Evolutionary conservation across 2,113 vertebrate genomes (phyloP).

Genomic region (Notothenia rossii): DNA sequence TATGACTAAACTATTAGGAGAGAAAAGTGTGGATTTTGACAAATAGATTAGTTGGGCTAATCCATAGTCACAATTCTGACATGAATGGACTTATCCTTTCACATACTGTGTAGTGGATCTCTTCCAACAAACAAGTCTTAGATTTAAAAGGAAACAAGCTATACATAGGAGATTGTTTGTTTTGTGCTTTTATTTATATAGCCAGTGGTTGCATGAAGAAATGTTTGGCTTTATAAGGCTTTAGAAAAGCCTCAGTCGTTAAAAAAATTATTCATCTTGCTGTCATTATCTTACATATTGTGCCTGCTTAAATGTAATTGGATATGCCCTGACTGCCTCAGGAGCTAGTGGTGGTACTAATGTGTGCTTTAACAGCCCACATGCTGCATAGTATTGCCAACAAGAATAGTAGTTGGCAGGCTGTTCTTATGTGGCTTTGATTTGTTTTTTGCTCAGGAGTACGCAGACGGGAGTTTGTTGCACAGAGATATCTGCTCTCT

Average conservation of each 20-base stretch:
- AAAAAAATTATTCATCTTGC: slow-evolving; percentile 22
- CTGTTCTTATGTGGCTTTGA: slow-evolving; percentile 71
- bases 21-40: background rate
- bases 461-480: slow-evolving; percentile 58
- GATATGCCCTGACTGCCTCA: slow-evolving; percentile 44
- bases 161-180: background rate
- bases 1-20: background rate
- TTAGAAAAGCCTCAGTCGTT: slow-evolving; percentile 31
- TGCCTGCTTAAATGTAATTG: slow-evolving; percentile 55
- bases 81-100: background rate
- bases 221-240: slow-evolving; percentile 15
- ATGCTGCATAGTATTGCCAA: slow-evolving; percentile 58
- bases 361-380: slow-evolving; percentile 50
- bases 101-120: background rate
- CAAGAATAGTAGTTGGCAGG: slow-evolving; percentile 63
- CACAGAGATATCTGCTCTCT: slow-evolving; percentile 58
- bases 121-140: slow-evolving; percentile 10
- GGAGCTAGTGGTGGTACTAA: slow-evolving; percentile 48
- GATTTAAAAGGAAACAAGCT: slow-evolving; percentile 9
- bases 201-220: slow-evolving; percentile 21
- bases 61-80: background rate
- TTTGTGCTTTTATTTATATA: slow-evolving; percentile 5
- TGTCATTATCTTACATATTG: slow-evolving; percentile 50
- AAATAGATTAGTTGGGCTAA: too few species aligned
- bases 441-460: slow-evolving; percentile 50